Evolutionary conservation across 2,888 invertebrate genomes (phyloP).

Genomic region (Tenthredo distinguenda): DNA sequence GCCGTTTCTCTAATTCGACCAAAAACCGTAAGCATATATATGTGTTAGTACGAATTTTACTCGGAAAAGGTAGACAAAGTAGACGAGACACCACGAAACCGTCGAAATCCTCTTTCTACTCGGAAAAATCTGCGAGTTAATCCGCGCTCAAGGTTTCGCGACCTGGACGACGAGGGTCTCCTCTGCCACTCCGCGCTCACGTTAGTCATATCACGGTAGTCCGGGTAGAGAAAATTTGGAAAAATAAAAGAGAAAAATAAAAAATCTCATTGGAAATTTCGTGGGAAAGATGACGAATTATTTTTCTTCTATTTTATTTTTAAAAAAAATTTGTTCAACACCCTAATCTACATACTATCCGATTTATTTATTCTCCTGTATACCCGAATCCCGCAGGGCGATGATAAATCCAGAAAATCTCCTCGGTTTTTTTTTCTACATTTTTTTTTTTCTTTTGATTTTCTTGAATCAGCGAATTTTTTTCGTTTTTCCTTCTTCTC

Average conservation of each 20-base stretch:
- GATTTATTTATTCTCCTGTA: background rate
- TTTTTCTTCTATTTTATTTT: too few relatives aligned
- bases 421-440: background rate
- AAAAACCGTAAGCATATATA: background rate
- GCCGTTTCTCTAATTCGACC: too few relatives aligned
- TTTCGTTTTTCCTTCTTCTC: too few relatives aligned
- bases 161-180: constrained; percentile 2
- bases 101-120: constrained; percentile 14
- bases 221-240: background rate
- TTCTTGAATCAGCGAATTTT: background rate
- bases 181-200: background rate
- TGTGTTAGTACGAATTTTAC: background rate
- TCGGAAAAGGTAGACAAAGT: background rate
- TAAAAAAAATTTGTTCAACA: too few relatives aligned
- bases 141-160: background rate
- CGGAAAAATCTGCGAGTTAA: background rate
- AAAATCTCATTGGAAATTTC: too few relatives aligned
- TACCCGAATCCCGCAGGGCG: background rate
- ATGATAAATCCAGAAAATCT: background rate
- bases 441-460: background rate
- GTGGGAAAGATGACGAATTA: too few relatives aligned
- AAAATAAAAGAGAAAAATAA: background rate
- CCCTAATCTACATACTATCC: background rate
- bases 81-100: background rate
- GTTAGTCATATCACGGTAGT: background rate